These are phyloP conservation scores for Xenopus petersii DNA, from an alignment of 2,797 vertebrate species.

Conservation along the genomic window DNA sequence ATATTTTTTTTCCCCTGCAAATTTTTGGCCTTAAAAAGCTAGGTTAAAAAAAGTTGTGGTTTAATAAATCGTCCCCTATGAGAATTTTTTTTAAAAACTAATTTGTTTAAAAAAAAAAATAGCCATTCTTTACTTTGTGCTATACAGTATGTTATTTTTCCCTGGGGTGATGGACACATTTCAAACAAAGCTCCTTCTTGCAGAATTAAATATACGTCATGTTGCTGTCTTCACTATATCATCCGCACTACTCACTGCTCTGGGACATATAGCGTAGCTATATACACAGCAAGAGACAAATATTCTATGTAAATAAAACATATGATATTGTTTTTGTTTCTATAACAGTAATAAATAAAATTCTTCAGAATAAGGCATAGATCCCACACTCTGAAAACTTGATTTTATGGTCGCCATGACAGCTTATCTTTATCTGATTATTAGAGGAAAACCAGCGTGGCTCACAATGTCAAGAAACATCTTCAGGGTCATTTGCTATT, in stretches of 20 bases:
- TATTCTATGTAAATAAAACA: conserved; percentile 22
- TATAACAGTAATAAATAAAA: conserved; percentile 23
- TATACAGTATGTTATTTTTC: neutral
- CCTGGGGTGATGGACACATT: conserved; percentile 12
- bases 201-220: conserved; percentile 25
- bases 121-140: neutral
- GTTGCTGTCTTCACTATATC: neutral
- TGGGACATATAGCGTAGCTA: conserved; percentile 24
- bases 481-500: no score
- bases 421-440: no score
- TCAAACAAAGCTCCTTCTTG: conserved; percentile 9
- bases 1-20: no score
- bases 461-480: no score
- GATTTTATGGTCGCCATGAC: no score
- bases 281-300: conserved; percentile 27
- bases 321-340: conserved; percentile 34
- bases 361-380: neutral
- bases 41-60: no score
- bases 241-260: conserved; percentile 11
- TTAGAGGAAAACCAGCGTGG: no score
- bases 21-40: no score
- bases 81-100: no score
- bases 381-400: no score
- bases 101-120: no score
- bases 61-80: no score